Percentiles rank a stretch among this genome's conserved stretches.
phyloP scores from a whole-genome alignment of 2,888 invertebrate species.

The Acrocyrtus sp. region DNA sequence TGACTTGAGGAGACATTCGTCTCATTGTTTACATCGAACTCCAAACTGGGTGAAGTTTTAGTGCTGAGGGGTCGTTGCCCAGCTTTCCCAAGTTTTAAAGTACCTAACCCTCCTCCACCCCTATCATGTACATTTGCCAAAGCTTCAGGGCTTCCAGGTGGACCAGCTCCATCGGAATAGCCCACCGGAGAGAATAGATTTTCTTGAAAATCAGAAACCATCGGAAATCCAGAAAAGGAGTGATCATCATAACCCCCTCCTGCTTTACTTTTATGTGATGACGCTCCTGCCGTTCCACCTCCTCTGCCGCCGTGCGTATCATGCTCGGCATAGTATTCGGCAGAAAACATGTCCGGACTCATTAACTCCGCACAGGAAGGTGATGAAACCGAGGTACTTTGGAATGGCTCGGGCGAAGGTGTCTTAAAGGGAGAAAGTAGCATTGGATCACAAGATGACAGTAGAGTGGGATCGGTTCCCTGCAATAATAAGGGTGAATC shows the following conservation, averaged over 20 bases:
- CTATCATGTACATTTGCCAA: slow-evolving; percentile 6
- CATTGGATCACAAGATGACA: slow-evolving; percentile 23
- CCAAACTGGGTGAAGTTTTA: background rate
- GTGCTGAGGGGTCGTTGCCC: no score
- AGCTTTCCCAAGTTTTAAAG: no score
- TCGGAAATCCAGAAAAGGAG: slow-evolving; percentile 26
- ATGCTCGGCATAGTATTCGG: slow-evolving; percentile 16
- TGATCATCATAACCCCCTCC: slow-evolving; percentile 33
- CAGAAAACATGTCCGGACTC: slow-evolving; percentile 25
- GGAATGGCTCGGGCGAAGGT: slow-evolving; percentile 24
- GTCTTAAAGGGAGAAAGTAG: slow-evolving; percentile 35
- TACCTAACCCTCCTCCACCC: background rate
- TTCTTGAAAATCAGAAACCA: slow-evolving; percentile 28
- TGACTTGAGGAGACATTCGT: no score
- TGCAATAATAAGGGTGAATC: slow-evolving; percentile 20
- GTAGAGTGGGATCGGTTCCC: slow-evolving; percentile 17
- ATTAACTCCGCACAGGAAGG: slow-evolving; percentile 22
- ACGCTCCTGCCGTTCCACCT: slow-evolving; percentile 23
- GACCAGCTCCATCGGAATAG: slow-evolving; percentile 11
- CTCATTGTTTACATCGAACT: no score
- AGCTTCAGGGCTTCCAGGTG: slow-evolving; percentile 28
- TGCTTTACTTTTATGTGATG: slow-evolving; percentile 39
- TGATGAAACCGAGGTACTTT: slow-evolving; percentile 2
- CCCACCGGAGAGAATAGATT: slow-evolving; percentile 15
- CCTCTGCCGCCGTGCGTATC: background rate